Evolutionary conservation across 2,888 invertebrate species (phyloP), one percentile per base, ranked within the genome.

Genomic region (Belgica antarctica): DNA sequence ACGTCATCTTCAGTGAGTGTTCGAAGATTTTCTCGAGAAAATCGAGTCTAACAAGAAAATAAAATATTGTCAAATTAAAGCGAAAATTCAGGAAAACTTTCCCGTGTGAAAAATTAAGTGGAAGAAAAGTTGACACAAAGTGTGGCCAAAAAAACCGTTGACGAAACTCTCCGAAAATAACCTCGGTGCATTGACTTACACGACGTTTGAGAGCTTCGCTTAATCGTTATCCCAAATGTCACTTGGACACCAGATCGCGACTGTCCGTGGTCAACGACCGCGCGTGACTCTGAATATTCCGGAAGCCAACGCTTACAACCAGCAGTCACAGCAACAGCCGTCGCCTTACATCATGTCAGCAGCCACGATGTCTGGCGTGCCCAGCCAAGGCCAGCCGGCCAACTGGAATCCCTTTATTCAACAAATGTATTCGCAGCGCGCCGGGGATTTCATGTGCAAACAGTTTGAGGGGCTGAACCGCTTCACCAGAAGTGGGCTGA

Each of bases 401-500:
- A 31, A 52, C 52, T 52, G 52, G 52, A 79, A 80, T 75, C 78
- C 80, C 1, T 78, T 81, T 65, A 71, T 74, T 41, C 74, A 75
- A 52, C 77, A 81, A 57, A 81, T 85, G 78, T 86, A 88, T 73
- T 82, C 85, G 1, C 85, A 83, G 72, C 89, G 87, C 73, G 88
- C 89, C 0, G 89, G 89, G 0, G 88, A 88, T 73, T 92, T 90
- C 74, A 87, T 91, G 83, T 89, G 89, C 76, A 87, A 89, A 73
- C 90, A 90, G 75, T 89, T 92, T 74, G 87, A 87, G 74, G 91
- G 89, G 0, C 86, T 90, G 74, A 87, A 87, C 75, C 88, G 90
- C 77, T 87, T 90, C 76, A 90, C 91, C 0, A 92, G 90, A 76
- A 87, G 89, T 70, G 92, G 93, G 24, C 80, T 93, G 73, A 91